These are phyloP conservation scores for Wasmannia auropunctata DNA, from an alignment of 1,140 invertebrate genomes.

Conservation along the genomic window DNA sequence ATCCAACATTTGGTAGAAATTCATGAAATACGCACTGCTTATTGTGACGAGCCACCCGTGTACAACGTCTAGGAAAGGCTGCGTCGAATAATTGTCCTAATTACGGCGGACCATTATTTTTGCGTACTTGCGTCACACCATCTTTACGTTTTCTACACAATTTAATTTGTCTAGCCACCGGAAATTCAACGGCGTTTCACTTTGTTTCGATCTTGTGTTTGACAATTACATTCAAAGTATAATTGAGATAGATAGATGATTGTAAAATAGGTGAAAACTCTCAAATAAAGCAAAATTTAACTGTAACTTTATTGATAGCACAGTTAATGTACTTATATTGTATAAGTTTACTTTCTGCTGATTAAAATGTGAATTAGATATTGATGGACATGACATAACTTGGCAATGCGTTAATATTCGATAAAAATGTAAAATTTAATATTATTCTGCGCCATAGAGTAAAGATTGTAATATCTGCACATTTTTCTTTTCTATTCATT, in stretches of 20 bases:
- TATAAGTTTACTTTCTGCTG: background rate
- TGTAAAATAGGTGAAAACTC: background rate
- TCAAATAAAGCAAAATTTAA: background rate
- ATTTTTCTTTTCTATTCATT: background rate
- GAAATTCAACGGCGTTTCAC: constrained; percentile 16
- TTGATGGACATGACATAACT: background rate
- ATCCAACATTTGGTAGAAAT: background rate
- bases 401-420: background rate
- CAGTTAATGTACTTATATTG: background rate
- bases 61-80: constrained; percentile 37
- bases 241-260: background rate
- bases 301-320: background rate
- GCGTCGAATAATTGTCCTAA: constrained; percentile 33
- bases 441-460: background rate
- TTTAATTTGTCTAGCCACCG: constrained; percentile 54
- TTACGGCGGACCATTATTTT: constrained; percentile 17
- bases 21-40: constrained; percentile 24
- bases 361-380: background rate
- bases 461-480: background rate
- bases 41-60: constrained; percentile 17
- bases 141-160: constrained; percentile 73
- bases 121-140: constrained; percentile 31
- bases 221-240: background rate
- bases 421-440: background rate
- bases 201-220: background rate